Base-by-base conservation (phyloP, 1,140 invertebrate genomes). In the Vollenhovia emeryi region DNA sequence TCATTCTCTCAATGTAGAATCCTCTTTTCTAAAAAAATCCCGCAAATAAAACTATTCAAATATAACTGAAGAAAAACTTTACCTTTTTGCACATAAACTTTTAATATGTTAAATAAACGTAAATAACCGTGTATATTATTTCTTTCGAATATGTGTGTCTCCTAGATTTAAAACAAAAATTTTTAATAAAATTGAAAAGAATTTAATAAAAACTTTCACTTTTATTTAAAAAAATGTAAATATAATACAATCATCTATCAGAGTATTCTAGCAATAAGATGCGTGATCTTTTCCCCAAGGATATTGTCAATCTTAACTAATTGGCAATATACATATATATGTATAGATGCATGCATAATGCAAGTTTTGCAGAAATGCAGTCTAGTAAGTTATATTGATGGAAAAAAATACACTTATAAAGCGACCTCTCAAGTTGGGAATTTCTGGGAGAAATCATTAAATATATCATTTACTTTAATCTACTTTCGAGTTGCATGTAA, bases 401-500 rank as follows among this genome's bases (percentile, higher is more conserved):
- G 24, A 89, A 86, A 86, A 52, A 59, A 50, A 76, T n/a, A 86
- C 62, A 86, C 86, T 64, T 7, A 78, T 9, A n/a, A 66, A 24
- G 57, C 52, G 9, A 82, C n/a, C n/a, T n/a, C n/a, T 75, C 64
- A 85, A 86, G 30, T 82, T 73, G 5, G 64, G 50, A 86, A 48
- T 18, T 33, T 52, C 69, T 73, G 75, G 55, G 24, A n/a, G n/a
- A 86, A 89, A 84, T 73, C 24, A 85, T 33, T 69, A 84, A 73
- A 66, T 33, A 48, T 66, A 59, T 62, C 30, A 75, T 85, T 69
- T 69, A 85, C 52, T 87, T 84, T 45, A 87, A 73, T 52, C 43
- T 78, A 76, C 40, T 60, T 79, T 75, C 5, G 27, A 79, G n/a
- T 40, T 43, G 15, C 21, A 43, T 30, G 18, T 57, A 60, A 27